Evolutionary conservation across 2,113 vertebrate species (phyloP).

Genomic region (Nipponia nippon): DNA sequence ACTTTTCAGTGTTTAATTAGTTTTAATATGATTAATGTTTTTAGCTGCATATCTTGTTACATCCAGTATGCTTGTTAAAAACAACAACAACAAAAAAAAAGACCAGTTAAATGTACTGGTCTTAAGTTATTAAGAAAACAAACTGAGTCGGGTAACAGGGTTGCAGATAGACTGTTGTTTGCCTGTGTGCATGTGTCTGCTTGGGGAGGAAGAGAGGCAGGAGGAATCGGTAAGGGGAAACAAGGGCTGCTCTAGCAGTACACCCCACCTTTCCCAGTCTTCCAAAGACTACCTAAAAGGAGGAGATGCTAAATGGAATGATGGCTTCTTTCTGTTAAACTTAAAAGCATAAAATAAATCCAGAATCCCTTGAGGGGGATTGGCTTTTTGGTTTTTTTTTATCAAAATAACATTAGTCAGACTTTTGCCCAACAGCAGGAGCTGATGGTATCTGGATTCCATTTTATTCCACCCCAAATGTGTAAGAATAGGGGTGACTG

Average conservation of each 20-base stretch:
- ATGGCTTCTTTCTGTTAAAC: not conserved
- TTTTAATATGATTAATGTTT: conserved; percentile 67
- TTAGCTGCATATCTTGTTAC: conserved; percentile 56
- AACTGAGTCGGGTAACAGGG: conserved; percentile 21
- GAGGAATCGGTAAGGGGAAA: not conserved
- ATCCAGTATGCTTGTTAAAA: conserved; percentile 21
- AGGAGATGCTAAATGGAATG: not conserved
- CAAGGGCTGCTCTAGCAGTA: not conserved
- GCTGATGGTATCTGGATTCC: not conserved
- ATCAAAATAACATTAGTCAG: not conserved
- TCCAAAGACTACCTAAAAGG: not conserved
- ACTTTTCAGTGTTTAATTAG: conserved; percentile 74
- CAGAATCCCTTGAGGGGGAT: not conserved
- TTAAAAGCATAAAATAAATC: not conserved
- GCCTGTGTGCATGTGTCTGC: not conserved
- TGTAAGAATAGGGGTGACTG: not conserved
- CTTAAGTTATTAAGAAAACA: conserved; percentile 66
- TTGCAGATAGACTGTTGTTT: conserved; percentile 58
- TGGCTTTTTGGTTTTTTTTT: not conserved
- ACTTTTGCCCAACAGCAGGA: not conserved
- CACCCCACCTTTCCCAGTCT: not conserved
- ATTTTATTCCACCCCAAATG: not conserved
- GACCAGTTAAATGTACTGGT: conserved; percentile 17
- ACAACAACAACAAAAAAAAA: not conserved
- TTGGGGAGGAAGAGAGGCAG: not conserved